These are phyloP conservation scores for Rachycentron canadum DNA, from an alignment of 2,797 vertebrate genomes.

Conservation along the genomic window DNA sequence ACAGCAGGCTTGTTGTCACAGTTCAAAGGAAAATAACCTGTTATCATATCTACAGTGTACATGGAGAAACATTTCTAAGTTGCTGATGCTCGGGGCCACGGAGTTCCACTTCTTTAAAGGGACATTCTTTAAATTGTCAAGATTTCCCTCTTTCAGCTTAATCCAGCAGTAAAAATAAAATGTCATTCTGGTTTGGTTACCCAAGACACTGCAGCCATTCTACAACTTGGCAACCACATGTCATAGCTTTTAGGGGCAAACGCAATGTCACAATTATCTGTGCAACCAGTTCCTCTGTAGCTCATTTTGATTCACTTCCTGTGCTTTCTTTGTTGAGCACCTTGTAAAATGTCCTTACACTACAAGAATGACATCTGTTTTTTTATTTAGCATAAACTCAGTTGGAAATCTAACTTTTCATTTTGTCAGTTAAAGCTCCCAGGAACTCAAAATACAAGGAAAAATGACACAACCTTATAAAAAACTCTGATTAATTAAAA, in stretches of 20 bases:
- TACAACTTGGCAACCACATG: not conserved
- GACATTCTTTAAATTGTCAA: not conserved
- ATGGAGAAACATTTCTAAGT: slow-evolving; percentile 7
- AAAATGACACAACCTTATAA: not conserved
- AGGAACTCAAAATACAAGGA: too few species aligned
- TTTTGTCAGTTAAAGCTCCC: too few species aligned
- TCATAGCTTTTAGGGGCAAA: not conserved
- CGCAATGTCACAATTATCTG: not conserved
- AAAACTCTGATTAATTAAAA: not conserved
- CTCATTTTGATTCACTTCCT: not conserved
- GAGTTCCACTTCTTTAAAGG: not conserved
- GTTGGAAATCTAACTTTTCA: too few species aligned
- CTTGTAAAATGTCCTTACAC: too few species aligned
- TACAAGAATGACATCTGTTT: not conserved
- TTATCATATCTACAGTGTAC: slow-evolving; percentile 1
- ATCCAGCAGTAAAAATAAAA: not conserved
- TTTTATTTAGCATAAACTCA: not conserved
- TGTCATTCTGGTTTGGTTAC: not conserved
- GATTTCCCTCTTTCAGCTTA: not conserved
- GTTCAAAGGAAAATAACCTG: slow-evolving; percentile 36
- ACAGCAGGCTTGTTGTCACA: slow-evolving; percentile 3
- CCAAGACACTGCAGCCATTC: not conserved
- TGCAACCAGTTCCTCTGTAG: not conserved
- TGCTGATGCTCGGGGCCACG: not conserved
- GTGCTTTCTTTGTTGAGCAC: not conserved